A percentile compares a stretch with the other conserved stretches of the same genome.
Conservation (phyloP, 1,140 invertebrate species). For the Drepana arcuata region DNA sequence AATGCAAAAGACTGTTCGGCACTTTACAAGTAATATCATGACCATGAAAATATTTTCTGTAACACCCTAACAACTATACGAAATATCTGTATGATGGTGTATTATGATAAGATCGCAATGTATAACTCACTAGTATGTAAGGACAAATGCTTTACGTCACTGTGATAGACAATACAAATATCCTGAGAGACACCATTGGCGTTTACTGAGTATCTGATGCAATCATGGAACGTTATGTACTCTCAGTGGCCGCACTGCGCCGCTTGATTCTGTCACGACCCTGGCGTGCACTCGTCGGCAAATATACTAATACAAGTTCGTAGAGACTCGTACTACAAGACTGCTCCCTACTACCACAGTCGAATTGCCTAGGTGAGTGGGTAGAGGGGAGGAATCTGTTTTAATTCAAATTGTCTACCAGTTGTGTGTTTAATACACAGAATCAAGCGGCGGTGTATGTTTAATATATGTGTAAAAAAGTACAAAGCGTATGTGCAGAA, state of each 20-base stretch:
- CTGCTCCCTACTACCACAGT: too few species aligned
- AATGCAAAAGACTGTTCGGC: constrained; percentile 66
- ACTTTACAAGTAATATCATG: constrained; percentile 60
- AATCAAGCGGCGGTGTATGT: constrained; percentile 11
- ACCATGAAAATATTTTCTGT: constrained; percentile 66
- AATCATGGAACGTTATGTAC: constrained; percentile 37
- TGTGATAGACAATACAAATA: constrained; percentile 68
- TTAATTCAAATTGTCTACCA: too few species aligned
- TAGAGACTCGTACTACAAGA: too few species aligned
- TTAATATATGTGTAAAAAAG: constrained; percentile 33
- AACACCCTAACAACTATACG: constrained; percentile 60
- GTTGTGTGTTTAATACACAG: too few species aligned
- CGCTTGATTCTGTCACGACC: too few species aligned
- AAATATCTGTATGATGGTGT: constrained; percentile 64
- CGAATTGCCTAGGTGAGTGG: too few species aligned
- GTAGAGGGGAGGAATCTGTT: too few species aligned
- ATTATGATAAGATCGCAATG: constrained; percentile 63
- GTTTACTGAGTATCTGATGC: constrained; percentile 44
- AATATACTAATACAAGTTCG: too few species aligned
- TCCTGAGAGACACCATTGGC: constrained; percentile 60
- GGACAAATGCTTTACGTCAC: constrained; percentile 68
- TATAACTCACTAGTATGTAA: constrained; percentile 69
- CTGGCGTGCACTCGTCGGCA: too few species aligned
- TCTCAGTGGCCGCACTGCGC: constrained; percentile 36
- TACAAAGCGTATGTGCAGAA: constrained; percentile 69